These are phyloP conservation scores for Acomys russatus DNA, from an alignment of 2,797 vertebrate species.

Conservation along the genomic window DNA sequence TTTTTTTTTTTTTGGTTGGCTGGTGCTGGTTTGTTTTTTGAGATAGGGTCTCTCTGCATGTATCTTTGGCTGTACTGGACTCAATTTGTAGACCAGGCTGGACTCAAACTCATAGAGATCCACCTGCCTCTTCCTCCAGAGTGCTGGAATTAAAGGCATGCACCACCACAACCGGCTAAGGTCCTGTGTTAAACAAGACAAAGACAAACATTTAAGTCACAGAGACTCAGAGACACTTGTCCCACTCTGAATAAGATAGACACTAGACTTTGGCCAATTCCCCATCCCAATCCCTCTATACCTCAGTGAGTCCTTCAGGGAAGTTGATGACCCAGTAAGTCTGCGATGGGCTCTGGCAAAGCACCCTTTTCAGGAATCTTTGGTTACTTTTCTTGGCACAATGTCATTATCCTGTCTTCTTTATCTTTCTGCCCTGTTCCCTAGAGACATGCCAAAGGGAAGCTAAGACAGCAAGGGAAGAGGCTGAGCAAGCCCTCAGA, in stretches of 20 bases:
- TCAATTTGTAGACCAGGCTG: too few relatives aligned
- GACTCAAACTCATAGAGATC: too few relatives aligned
- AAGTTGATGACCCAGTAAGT: background rate
- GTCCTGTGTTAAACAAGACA: background rate
- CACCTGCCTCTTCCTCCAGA: too few relatives aligned
- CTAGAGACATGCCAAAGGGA: slow-evolving; percentile 86
- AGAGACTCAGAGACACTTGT: background rate
- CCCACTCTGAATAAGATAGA: background rate
- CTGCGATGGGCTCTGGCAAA: background rate
- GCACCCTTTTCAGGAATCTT: background rate
- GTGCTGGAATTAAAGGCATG: too few relatives aligned
- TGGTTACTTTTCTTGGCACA: background rate
- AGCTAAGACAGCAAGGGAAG: slow-evolving; percentile 80
- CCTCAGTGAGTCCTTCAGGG: background rate
- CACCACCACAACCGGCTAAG: too few relatives aligned
- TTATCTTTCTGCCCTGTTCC: background rate
- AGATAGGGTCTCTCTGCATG: too few relatives aligned
- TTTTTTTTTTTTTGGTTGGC: too few relatives aligned
- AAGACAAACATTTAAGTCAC: slow-evolving; percentile 14
- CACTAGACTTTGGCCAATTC: background rate
- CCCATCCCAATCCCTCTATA: background rate
- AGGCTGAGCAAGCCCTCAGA: slow-evolving; percentile 74
- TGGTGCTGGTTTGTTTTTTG: too few relatives aligned
- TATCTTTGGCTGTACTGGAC: too few relatives aligned
- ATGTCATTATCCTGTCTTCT: background rate